Evolutionary conservation across 2,888 invertebrate genomes (phyloP).

Genomic region (Apantesis nais): DNA sequence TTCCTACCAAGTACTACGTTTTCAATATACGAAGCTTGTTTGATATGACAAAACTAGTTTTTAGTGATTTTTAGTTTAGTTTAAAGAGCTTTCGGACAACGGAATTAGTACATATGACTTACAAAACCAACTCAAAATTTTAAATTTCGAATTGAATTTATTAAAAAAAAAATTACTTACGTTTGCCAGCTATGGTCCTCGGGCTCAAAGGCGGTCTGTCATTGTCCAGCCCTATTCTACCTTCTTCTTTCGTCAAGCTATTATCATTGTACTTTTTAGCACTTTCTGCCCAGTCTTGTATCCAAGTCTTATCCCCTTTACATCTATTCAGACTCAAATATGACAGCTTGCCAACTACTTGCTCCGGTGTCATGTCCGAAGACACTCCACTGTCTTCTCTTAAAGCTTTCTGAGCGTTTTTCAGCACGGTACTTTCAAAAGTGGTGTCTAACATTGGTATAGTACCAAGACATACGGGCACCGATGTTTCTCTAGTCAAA

Average conservation of each 20-base stretch:
- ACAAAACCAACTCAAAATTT: neutral
- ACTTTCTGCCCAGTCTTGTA: slow-evolving; percentile 88
- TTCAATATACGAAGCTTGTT: no score
- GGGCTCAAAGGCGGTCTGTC: slow-evolving; percentile 78
- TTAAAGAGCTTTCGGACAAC: no score
- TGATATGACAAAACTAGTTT: no score
- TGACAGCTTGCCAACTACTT: slow-evolving; percentile 75
- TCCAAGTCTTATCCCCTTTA: slow-evolving; percentile 86
- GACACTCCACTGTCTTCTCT: slow-evolving; percentile 64
- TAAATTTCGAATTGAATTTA: slow-evolving; percentile 8
- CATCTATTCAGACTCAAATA: slow-evolving; percentile 80
- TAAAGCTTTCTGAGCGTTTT: slow-evolving; percentile 71
- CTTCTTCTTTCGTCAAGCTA: slow-evolving; percentile 59
- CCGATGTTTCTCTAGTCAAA: slow-evolving; percentile 74
- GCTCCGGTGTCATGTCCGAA: slow-evolving; percentile 65
- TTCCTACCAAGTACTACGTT: no score
- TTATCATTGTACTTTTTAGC: slow-evolving; percentile 83
- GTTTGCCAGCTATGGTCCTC: slow-evolving; percentile 66
- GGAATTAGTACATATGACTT: no score
- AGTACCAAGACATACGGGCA: slow-evolving; percentile 73
- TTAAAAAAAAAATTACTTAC: slow-evolving; percentile 62
- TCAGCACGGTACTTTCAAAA: slow-evolving; percentile 76
- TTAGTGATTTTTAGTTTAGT: no score
- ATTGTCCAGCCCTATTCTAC: slow-evolving; percentile 46
- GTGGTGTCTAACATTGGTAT: slow-evolving; percentile 62